phyloP scores from a whole-genome alignment of 2,888 invertebrate genomes.

The Disparrhopalites patrizii region DNA sequence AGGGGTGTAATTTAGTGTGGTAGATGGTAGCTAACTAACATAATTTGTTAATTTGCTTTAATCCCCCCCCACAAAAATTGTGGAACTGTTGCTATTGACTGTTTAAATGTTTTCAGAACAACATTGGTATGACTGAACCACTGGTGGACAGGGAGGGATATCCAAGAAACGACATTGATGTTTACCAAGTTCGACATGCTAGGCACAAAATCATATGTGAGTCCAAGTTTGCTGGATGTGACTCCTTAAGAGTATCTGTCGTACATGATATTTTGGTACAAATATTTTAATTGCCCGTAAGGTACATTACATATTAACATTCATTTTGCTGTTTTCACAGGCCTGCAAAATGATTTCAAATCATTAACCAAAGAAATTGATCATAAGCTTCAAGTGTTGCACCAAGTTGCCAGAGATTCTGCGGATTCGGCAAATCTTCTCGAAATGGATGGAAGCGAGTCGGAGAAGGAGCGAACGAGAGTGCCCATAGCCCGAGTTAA shows the following conservation, averaged over 20 bases:
- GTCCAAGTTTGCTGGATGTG: slow-evolving; percentile 50
- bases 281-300: too few species aligned
- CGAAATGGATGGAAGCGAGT: slow-evolving; percentile 30
- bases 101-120: slow-evolving; percentile 64
- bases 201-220: slow-evolving; percentile 83
- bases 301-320: slow-evolving; percentile 8
- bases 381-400: slow-evolving; percentile 64
- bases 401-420: slow-evolving; percentile 52
- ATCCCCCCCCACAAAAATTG: too few species aligned
- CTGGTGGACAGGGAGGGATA: slow-evolving; percentile 76
- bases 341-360: slow-evolving; percentile 84
- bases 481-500: slow-evolving; percentile 67
- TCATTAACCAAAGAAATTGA: slow-evolving; percentile 79
- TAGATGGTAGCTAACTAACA: too few species aligned
- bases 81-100: neutral
- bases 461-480: neutral
- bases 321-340: slow-evolving; percentile 53
- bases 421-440: slow-evolving; percentile 13
- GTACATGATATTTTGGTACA: too few species aligned
- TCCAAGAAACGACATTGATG: slow-evolving; percentile 83
- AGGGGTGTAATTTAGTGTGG: too few species aligned
- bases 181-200: slow-evolving; percentile 84
- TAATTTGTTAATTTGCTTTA: slow-evolving; percentile 27
- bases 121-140: slow-evolving; percentile 78
- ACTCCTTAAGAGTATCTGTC: neutral